Conservation (phyloP, 2,888 invertebrate species). For the Sarcophaga rosellei region DNA sequence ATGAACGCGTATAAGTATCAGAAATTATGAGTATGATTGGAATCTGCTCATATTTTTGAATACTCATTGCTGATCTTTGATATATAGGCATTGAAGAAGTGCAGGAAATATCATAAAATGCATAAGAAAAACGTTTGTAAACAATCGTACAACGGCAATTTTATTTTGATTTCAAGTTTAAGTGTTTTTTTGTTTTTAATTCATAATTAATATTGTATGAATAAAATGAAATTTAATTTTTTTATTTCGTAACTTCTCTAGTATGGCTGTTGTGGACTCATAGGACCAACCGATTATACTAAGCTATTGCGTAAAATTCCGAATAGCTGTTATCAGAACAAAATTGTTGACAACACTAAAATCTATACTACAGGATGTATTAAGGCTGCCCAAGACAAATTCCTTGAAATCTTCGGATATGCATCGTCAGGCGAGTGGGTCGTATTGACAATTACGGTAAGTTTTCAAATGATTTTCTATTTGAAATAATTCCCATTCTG, state of each 20-base stretch:
- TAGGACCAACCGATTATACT: slow-evolving; percentile 75
- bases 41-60: too few relatives aligned
- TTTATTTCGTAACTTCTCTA: slow-evolving; percentile 49
- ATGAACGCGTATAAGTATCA: too few relatives aligned
- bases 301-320: slow-evolving; percentile 69
- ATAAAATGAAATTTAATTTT: neutral
- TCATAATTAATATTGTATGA: neutral
- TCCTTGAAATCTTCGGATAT: slow-evolving; percentile 69
- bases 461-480: slow-evolving; percentile 34
- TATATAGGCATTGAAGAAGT: too few relatives aligned
- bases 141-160: too few relatives aligned
- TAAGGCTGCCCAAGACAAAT: slow-evolving; percentile 70
- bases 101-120: too few relatives aligned
- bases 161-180: too few relatives aligned
- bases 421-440: slow-evolving; percentile 72
- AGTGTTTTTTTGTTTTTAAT: neutral
- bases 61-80: too few relatives aligned
- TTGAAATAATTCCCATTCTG: neutral
- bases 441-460: slow-evolving; percentile 71
- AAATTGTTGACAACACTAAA: slow-evolving; percentile 49
- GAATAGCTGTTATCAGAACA: slow-evolving; percentile 72
- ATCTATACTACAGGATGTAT: slow-evolving; percentile 71
- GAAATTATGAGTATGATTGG: too few relatives aligned
- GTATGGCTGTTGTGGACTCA: slow-evolving; percentile 77
- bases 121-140: too few relatives aligned